Base-by-base conservation (phyloP, 2,113 vertebrate genomes). In the Ceratotherium simum region DNA sequence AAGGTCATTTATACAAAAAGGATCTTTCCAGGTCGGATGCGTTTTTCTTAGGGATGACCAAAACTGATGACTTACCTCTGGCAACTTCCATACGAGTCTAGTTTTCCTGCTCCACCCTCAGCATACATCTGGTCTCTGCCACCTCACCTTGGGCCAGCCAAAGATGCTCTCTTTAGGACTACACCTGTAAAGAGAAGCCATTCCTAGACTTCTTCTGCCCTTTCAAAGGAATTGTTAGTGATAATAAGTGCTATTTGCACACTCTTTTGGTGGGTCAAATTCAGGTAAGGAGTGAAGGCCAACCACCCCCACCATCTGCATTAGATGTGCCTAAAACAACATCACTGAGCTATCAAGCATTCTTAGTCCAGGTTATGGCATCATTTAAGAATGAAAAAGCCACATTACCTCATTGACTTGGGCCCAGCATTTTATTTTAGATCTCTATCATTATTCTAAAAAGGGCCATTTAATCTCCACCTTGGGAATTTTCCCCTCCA, bases 301-400 rank as follows among this genome's bases (percentile, higher is more conserved):
- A 91, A 60, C 72, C 58, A 33, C 85, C 91, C 46, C 75, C 31
- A 36, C 25, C 25, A 21, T 76, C 65, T 39, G 33, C 33, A 29
- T 65, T 13, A 79, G 81, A 33, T 31, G 69, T 95, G 25, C 86
- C 17, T 83, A 75, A 93, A 95, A 92, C 48, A 96, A 75, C 90
- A 88, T 58, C 90, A 27, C 0, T 51, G 58, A 60, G 69, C 79
- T n/a, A 91, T 62, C 89, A 54, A 42, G 69, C 90, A 96, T 97
- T 96, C 96, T 72, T 72, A 7, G 29, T 17, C 64, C 29, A 21
- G 51, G 60, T 56, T 84, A 64, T 31, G 51, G 31, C 42, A n/a
- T 79, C 69, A 58, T 18, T 60, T n/a, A 80, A 90, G 69, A 95
- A 95, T 60, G 82, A 92, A 73, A 91, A 85, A 75, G 25, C 1